phyloP scores from a whole-genome alignment of 2,888 invertebrate genomes.

The Chaetoderma sp. region DNA sequence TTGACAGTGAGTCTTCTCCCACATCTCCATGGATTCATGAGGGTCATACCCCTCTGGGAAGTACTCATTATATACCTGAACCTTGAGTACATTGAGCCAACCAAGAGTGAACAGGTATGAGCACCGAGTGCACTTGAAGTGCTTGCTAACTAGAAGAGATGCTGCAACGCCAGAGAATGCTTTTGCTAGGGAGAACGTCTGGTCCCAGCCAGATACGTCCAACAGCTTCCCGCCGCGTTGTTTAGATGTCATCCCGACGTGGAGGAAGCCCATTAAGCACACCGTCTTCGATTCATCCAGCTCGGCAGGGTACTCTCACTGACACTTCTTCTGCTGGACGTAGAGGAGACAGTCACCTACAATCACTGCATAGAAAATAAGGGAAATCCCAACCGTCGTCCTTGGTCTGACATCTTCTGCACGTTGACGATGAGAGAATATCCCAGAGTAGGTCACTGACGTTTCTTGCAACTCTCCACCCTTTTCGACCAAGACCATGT shows the following conservation, averaged over 20 bases:
- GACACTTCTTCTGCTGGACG: neutral
- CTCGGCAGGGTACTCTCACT: neutral
- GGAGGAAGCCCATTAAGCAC: neutral
- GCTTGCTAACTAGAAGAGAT: neutral
- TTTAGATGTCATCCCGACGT: neutral
- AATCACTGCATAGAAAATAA: neutral
- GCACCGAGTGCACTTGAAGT: neutral
- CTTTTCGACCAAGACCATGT: neutral
- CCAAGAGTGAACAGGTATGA: neutral
- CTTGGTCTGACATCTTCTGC: neutral
- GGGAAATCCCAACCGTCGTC: neutral
- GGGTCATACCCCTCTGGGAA: neutral
- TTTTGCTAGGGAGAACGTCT: constrained; percentile 2
- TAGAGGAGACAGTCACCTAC: neutral
- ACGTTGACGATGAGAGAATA: neutral
- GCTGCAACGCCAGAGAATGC: neutral
- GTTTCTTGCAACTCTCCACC: neutral
- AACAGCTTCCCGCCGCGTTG: neutral
- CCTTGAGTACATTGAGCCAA: neutral
- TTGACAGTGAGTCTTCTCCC: neutral
- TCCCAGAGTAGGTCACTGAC: neutral
- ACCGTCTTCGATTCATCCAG: neutral
- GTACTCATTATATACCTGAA: neutral
- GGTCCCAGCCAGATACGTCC: neutral
- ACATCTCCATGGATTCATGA: neutral